Percentiles rank a stretch among this genome's conserved stretches.
These are phyloP conservation scores for Phocides pigmalion DNA, from an alignment of 1,140 invertebrate species.

Conservation along the genomic window DNA sequence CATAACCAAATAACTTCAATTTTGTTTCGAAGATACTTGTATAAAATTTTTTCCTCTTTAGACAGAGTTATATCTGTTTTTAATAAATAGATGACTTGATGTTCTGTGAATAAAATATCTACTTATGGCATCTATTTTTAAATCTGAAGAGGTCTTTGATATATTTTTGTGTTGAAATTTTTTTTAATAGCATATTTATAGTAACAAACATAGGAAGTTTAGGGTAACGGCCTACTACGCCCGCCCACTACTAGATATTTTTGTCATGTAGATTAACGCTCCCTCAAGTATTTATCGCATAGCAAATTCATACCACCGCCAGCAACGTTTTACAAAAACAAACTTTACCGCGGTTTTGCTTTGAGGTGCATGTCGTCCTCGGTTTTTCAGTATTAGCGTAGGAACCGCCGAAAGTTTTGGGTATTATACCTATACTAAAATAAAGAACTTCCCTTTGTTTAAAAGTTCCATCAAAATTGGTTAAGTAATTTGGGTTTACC, in stretches of 20 bases:
- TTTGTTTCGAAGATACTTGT: constrained; percentile 21
- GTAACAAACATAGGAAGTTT: constrained; percentile 14
- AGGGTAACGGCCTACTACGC: constrained; percentile 8
- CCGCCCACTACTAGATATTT: constrained; percentile 23
- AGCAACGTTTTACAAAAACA: neutral
- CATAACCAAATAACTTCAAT: no score
- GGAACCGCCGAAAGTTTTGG: no score
- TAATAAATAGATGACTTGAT: no score
- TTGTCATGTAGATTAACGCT: constrained; percentile 4
- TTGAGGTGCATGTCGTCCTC: neutral
- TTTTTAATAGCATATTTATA: constrained; percentile 8
- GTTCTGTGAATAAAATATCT: no score
- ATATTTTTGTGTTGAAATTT: constrained; percentile 10
- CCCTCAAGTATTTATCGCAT: neutral
- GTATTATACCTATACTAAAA: no score
- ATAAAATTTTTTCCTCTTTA: no score
- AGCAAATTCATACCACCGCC: neutral
- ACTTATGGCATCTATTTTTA: neutral
- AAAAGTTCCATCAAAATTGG: no score
- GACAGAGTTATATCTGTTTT: no score
- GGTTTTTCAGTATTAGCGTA: neutral
- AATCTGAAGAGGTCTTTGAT: neutral
- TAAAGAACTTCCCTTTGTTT: no score
- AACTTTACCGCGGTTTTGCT: neutral
- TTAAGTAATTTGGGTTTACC: no score